Conservation (phyloP, 2,113 vertebrate genomes). For the Oryzias woworae region DNA sequence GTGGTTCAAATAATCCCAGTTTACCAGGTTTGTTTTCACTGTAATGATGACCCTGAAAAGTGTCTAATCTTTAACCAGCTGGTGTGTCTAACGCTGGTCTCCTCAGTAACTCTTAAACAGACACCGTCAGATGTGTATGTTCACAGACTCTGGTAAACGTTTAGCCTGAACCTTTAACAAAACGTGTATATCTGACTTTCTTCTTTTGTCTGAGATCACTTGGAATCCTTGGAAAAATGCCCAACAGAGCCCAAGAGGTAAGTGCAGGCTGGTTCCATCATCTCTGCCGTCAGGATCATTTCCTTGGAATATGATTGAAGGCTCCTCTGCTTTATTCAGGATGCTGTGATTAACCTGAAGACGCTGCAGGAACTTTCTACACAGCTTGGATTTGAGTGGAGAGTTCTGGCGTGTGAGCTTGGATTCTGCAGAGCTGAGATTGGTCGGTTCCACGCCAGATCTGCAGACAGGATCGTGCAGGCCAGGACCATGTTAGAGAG, state of each 20-base stretch:
- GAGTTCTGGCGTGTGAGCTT: slow-evolving; percentile 73
- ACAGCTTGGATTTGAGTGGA: slow-evolving; percentile 81
- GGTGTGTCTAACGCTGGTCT: slow-evolving; percentile 67
- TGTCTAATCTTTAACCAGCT: slow-evolving; percentile 74
- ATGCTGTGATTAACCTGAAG: slow-evolving; percentile 81
- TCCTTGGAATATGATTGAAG: background rate
- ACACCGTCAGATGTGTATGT: slow-evolving; percentile 12
- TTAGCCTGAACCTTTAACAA: background rate
- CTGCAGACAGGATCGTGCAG: slow-evolving; percentile 71
- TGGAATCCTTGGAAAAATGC: slow-evolving; percentile 62
- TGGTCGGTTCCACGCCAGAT: slow-evolving; percentile 71
- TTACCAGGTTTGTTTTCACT: too few relatives aligned
- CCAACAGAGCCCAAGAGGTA: slow-evolving; percentile 82
- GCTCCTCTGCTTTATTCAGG: slow-evolving; percentile 48
- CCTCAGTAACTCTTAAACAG: slow-evolving; percentile 55
- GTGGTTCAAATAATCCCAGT: too few relatives aligned
- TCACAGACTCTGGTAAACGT: background rate
- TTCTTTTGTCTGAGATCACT: background rate
- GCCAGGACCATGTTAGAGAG: slow-evolving; percentile 80
- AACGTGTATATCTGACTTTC: background rate
- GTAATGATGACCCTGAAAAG: background rate
- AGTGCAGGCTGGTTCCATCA: slow-evolving; percentile 17
- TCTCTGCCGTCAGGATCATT: background rate
- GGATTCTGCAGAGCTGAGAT: slow-evolving; percentile 78
- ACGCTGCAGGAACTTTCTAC: slow-evolving; percentile 76